Conservation (phyloP, 2,113 vertebrate species). For the Rhinoptilus africanus region DNA sequence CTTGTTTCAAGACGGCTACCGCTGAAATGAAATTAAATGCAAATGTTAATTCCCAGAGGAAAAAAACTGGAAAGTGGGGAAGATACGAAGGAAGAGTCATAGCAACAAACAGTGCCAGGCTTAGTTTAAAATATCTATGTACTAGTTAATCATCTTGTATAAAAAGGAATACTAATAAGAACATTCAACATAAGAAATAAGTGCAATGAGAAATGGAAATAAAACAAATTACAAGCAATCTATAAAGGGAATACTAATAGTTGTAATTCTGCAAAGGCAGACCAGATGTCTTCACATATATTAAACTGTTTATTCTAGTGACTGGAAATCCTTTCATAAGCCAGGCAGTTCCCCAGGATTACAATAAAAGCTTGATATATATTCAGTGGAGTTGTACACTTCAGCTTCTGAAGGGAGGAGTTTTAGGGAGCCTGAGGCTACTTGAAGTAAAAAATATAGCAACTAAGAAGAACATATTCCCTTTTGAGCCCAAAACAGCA, state of each 20-base stretch:
- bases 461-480: background rate
- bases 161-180: background rate
- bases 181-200: constrained; percentile 3
- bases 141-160: background rate
- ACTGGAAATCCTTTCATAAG: constrained; percentile 26
- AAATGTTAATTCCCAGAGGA: background rate
- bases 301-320: constrained; percentile 4
- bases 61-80: background rate
- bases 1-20: background rate
- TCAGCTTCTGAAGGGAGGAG: background rate
- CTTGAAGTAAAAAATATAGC: background rate
- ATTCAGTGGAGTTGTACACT: background rate
- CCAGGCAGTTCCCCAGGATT: background rate
- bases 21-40: background rate
- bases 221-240: background rate
- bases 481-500: background rate
- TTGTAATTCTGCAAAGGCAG: background rate
- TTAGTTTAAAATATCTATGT: background rate
- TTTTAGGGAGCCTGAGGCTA: background rate
- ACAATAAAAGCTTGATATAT: background rate
- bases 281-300: constrained; percentile 8
- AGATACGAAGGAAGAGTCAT: background rate
- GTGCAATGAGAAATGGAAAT: background rate
- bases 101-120: background rate
- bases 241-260: background rate